Conservation (phyloP, 2,113 vertebrate species). For the Beaufortia kweichowensis region DNA sequence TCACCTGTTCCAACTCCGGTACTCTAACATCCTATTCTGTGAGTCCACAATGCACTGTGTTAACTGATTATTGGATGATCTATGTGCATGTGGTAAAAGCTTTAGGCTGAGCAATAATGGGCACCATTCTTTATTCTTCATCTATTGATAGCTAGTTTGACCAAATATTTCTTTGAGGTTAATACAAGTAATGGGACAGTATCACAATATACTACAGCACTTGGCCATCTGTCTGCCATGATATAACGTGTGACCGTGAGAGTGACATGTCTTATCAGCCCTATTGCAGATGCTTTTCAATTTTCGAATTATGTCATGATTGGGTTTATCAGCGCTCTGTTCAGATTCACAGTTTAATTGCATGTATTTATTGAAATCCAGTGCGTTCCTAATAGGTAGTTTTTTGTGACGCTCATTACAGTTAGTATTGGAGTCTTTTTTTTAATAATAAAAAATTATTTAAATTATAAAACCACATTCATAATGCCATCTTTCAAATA, state of each 20-base stretch:
- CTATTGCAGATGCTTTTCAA: not conserved
- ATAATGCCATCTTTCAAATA: not conserved
- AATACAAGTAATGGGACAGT: too few relatives aligned
- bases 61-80: not conserved
- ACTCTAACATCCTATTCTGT: not conserved
- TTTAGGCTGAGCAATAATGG: constrained; percentile 38
- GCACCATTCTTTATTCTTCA: not conserved
- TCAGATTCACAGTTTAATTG: not conserved
- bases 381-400: not conserved
- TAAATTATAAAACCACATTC: too few relatives aligned
- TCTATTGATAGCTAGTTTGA: not conserved
- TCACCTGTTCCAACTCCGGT: constrained; percentile 16
- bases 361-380: not conserved
- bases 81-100: too few relatives aligned
- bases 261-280: not conserved
- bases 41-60: not conserved
- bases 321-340: not conserved
- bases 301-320: constrained; percentile 5
- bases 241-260: too few relatives aligned
- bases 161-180: not conserved
- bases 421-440: not conserved
- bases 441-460: too few relatives aligned
- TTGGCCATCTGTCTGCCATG: too few relatives aligned
- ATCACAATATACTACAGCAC: too few relatives aligned
- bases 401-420: constrained; percentile 28